Conservation (phyloP, 2,113 vertebrate species). For the Cyrtonyx montezumae region DNA sequence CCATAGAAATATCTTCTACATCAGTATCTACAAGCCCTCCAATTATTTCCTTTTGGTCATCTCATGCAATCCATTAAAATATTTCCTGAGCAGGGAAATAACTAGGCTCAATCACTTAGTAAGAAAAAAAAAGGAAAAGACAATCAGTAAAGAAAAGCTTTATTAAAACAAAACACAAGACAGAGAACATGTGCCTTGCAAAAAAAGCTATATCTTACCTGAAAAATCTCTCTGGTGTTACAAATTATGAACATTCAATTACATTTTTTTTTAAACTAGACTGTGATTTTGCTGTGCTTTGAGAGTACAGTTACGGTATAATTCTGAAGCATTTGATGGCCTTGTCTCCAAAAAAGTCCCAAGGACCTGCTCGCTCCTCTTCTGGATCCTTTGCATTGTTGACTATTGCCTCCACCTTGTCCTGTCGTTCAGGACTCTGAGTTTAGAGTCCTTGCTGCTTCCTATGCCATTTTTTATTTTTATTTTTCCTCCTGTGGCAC, state of each 20-base stretch:
- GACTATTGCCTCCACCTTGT: not conserved
- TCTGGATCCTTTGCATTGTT: not conserved
- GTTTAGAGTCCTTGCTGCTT: not conserved
- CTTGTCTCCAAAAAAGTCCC: not conserved
- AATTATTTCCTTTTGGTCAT: not conserved
- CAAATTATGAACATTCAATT: not conserved
- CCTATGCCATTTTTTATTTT: not conserved
- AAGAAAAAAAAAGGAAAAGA: not conserved
- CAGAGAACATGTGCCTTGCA: not conserved
- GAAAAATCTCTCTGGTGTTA: not conserved
- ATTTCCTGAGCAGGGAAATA: not conserved
- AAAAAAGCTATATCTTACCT: not conserved
- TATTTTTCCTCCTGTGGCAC: not conserved
- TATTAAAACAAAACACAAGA: not conserved
- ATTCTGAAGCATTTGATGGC: not conserved
- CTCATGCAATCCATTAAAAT: not conserved
- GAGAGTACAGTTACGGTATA: not conserved
- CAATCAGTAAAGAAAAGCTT: constrained; percentile 24
- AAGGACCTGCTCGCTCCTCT: not conserved
- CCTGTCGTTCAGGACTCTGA: not conserved
- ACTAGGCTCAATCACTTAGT: not conserved
- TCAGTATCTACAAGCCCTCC: not conserved
- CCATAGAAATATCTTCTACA: constrained; percentile 55
- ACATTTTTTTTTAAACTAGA: not conserved
- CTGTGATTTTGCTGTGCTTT: not conserved